These are phyloP conservation scores for Epizoanthus fatuus DNA, from an alignment of 92 coral and sea anemone species.

Conservation along the genomic window DNA sequence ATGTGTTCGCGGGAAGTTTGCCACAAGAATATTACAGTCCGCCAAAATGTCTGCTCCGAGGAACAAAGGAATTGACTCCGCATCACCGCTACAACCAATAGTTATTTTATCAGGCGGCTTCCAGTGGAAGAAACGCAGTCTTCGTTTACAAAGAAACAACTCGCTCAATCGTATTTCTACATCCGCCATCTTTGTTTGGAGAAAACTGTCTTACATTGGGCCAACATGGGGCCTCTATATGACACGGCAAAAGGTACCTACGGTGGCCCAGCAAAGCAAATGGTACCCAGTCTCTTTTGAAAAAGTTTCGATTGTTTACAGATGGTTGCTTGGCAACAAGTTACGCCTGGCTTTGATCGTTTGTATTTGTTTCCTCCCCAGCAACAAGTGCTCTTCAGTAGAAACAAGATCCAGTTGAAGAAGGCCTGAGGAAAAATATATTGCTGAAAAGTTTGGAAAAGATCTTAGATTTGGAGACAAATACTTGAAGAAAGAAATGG, in stretches of 20 bases:
- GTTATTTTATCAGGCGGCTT: constrained; percentile 49
- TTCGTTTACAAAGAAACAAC: constrained; percentile 71
- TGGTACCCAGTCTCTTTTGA: constrained; percentile 4
- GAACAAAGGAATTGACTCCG: constrained; percentile 73
- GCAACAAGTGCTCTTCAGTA: constrained; percentile 32
- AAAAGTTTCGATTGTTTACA: constrained; percentile 71
- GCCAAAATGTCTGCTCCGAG: constrained; percentile 92
- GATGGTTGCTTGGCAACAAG: constrained; percentile 48
- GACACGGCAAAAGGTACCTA: not conserved
- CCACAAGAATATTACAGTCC: constrained; percentile 75
- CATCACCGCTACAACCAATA: constrained; percentile 24
- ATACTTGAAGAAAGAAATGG: constrained; percentile 68
- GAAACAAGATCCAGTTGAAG: not conserved
- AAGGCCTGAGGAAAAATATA: not conserved
- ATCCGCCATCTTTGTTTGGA: constrained; percentile 47
- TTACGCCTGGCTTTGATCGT: constrained; percentile 13
- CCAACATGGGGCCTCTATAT: not conserved
- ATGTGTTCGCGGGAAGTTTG: constrained; percentile 93
- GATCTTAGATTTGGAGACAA: not conserved
- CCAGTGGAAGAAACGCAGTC: constrained; percentile 81
- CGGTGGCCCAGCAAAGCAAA: not conserved
- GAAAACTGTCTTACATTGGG: not conserved
- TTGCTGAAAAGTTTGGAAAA: not conserved
- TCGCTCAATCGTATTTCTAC: constrained; percentile 67
- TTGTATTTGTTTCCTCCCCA: constrained; percentile 43